phyloP scores from a whole-genome alignment of 2,113 vertebrate genomes.

The Tylochromis polylepis region DNA sequence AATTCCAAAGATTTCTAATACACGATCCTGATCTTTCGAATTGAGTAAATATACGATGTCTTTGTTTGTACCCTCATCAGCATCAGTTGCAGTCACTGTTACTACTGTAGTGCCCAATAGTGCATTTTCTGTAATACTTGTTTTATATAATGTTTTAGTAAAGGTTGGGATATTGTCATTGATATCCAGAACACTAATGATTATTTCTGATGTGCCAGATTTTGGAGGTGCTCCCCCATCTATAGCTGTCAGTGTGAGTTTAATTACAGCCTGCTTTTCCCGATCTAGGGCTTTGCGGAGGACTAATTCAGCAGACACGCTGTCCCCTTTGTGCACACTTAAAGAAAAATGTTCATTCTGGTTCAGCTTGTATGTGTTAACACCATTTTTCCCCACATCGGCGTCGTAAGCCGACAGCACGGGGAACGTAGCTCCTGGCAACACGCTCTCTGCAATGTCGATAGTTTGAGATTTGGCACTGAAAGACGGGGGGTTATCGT shows the following conservation, averaged over 20 bases:
- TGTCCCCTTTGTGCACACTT: conserved; percentile 67
- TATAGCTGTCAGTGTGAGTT: conserved; percentile 59
- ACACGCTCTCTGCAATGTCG: conserved; percentile 44
- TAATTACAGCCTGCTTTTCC: conserved; percentile 63
- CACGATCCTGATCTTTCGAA: conserved; percentile 24
- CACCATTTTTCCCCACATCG: conserved; percentile 50
- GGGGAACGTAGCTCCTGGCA: conserved; percentile 42
- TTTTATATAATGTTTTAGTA: conserved; percentile 59
- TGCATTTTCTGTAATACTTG: conserved; percentile 66
- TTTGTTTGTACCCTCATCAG: conserved; percentile 72
- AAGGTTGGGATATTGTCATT: conserved; percentile 80
- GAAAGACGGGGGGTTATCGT: conserved; percentile 66
- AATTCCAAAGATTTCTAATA: conserved; percentile 47
- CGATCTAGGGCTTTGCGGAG: conserved; percentile 76
- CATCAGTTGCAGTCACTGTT: conserved; percentile 66
- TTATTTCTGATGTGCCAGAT: conserved; percentile 64
- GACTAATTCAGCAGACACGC: conserved; percentile 69
- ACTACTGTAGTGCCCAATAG: conserved; percentile 47
- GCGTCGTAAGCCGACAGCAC: conserved; percentile 39
- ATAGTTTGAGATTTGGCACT: conserved; percentile 21
- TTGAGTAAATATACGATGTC: conserved; percentile 60
- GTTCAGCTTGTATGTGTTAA: conserved; percentile 73
- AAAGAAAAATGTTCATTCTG: conserved; percentile 66
- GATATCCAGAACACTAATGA: conserved; percentile 71
- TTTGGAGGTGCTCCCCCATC: conserved; percentile 66